phyloP scores from a whole-genome alignment of 2,113 vertebrate genomes.

The Emydura subglobosa region DNA sequence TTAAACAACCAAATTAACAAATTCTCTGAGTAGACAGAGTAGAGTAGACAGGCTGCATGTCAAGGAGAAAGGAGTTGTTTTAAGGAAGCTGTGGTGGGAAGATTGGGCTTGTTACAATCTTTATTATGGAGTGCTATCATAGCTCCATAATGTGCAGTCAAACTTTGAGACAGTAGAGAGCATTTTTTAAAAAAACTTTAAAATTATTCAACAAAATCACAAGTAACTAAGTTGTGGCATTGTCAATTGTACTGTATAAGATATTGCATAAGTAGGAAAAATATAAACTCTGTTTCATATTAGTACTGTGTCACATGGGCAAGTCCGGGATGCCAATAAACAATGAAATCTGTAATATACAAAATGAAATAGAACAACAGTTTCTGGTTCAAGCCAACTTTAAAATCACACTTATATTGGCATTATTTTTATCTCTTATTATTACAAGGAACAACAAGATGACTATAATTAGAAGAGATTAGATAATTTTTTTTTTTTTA shows the following conservation, averaged over 20 bases:
- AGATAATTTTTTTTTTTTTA: constrained; percentile 28
- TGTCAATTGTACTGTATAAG: constrained; percentile 59
- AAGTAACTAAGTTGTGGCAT: constrained; percentile 56
- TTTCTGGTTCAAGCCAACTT: constrained; percentile 28
- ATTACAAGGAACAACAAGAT: background rate
- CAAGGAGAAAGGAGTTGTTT: background rate
- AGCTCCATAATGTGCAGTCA: constrained; percentile 33
- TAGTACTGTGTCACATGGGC: constrained; percentile 62
- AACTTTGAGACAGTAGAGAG: background rate
- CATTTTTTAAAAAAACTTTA: constrained; percentile 41
- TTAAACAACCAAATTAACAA: background rate
- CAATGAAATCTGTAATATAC: constrained; percentile 55
- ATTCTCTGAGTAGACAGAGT: background rate
- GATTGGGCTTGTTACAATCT: background rate
- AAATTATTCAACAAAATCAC: constrained; percentile 50
- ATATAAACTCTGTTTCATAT: constrained; percentile 61
- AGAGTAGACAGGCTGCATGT: background rate
- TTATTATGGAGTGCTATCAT: background rate
- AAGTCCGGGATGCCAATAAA: constrained; percentile 47
- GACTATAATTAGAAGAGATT: constrained; percentile 23
- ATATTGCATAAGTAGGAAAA: constrained; percentile 68
- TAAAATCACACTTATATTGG: constrained; percentile 50
- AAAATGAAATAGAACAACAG: constrained; percentile 44
- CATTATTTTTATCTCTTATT: constrained; percentile 7
- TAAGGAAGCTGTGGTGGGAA: background rate